Evolutionary conservation across 2,113 vertebrate species (phyloP).

Genomic region (Cyprinodon brontotheroides): DNA sequence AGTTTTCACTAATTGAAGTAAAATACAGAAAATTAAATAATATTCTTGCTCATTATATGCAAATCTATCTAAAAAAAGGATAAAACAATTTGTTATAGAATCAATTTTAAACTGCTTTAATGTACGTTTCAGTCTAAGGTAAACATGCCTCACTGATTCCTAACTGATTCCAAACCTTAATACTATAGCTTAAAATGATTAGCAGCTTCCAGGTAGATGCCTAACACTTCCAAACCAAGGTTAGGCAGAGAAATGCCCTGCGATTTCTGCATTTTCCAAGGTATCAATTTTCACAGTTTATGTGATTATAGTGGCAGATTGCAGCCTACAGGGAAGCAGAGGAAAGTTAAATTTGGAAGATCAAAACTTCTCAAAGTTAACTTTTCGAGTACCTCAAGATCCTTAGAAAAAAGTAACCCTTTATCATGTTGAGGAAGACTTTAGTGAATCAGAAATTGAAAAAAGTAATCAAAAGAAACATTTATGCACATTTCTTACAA

Average conservation of each 20-base stretch:
- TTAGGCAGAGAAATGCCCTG: neutral
- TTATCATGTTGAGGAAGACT: neutral
- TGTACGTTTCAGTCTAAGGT: neutral
- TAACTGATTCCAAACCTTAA: neutral
- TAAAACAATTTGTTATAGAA: too few species aligned
- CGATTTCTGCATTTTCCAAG: neutral
- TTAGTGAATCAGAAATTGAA: neutral
- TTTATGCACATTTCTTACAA: too few species aligned
- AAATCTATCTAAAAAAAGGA: neutral
- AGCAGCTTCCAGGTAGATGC: neutral
- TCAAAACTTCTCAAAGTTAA: neutral
- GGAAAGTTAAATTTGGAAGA: neutral
- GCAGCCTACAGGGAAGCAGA: neutral
- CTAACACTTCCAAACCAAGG: neutral
- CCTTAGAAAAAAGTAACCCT: neutral
- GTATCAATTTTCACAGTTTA: conserved; percentile 1
- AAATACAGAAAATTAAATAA: neutral
- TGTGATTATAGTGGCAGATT: neutral
- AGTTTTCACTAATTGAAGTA: neutral
- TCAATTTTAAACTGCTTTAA: neutral
- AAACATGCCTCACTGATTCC: neutral
- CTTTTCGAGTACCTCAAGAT: neutral
- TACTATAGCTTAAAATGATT: neutral
- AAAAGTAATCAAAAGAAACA: neutral
- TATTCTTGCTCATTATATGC: neutral